phyloP scores from a whole-genome alignment of 2,113 vertebrate genomes.

The Campylomormyrus tamandua region DNA sequence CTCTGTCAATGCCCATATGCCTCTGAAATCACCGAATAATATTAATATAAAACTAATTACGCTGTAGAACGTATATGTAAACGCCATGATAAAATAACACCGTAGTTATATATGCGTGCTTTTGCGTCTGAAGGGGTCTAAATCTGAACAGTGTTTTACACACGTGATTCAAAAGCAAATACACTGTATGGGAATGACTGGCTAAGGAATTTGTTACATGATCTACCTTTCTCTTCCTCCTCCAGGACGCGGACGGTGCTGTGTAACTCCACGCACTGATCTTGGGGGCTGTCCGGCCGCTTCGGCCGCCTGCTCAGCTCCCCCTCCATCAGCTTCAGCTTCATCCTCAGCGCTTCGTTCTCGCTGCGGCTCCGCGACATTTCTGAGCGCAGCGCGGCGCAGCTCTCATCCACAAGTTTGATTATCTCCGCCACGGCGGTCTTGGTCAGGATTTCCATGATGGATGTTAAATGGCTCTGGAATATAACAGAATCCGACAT shows the following conservation, averaged over 20 bases:
- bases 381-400: not conserved
- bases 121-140: not conserved
- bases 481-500: not conserved
- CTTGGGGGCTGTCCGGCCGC: not conserved
- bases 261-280: not conserved
- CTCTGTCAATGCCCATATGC: not conserved
- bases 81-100: not conserved
- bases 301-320: not conserved
- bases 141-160: not conserved
- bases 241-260: not conserved
- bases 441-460: constrained; percentile 17
- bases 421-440: constrained; percentile 8
- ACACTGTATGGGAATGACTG: not conserved
- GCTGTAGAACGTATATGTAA: not conserved
- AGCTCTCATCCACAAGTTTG: constrained; percentile 9
- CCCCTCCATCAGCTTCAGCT: constrained; percentile 5
- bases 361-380: not conserved
- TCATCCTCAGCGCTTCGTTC: not conserved
- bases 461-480: not conserved
- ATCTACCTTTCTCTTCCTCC: not conserved
- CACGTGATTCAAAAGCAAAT: not conserved
- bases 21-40: not conserved
- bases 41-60: not conserved
- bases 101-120: not conserved
- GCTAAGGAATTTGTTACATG: not conserved